Percentiles rank a stretch among this genome's conserved stretches.
phyloP scores from a whole-genome alignment of 2,888 invertebrate species.

The Mechanitis messenoides region DNA sequence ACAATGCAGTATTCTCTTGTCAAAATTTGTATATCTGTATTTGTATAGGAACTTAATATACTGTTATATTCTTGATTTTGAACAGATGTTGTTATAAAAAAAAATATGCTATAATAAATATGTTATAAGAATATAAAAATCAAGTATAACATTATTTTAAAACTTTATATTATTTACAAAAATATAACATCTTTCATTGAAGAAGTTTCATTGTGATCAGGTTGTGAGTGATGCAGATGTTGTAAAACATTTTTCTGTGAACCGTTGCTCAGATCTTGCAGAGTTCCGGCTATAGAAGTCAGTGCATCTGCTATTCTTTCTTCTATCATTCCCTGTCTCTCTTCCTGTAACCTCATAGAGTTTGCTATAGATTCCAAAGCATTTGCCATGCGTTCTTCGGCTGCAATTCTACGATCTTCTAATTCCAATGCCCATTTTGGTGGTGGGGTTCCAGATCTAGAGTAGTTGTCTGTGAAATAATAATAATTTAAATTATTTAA shows the following conservation, averaged over 20 bases:
- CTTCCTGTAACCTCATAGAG: conserved; percentile 52
- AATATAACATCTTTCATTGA: conserved; percentile 44
- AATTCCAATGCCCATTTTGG: conserved; percentile 62
- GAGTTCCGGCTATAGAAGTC: conserved; percentile 49
- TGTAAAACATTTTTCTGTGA: conserved; percentile 55
- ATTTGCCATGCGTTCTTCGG: conserved; percentile 59
- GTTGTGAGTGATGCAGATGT: conserved; percentile 42
- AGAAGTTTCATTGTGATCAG: conserved; percentile 40
- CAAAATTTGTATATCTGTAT: too few relatives aligned
- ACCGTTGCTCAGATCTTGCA: conserved; percentile 56
- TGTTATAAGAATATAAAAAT: too few relatives aligned
- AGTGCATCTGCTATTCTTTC: conserved; percentile 53
- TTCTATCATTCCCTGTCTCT: conserved; percentile 48
- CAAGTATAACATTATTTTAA: too few relatives aligned
- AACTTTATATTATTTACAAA: conserved; percentile 18
- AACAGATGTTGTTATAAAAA: conserved; percentile 10
- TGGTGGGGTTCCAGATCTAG: conserved; percentile 44
- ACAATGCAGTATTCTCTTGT: too few relatives aligned
- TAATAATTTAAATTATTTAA: neutral
- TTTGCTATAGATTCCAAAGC: conserved; percentile 56
- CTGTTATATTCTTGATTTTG: too few relatives aligned
- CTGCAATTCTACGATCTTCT: conserved; percentile 58
- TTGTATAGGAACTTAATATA: too few relatives aligned
- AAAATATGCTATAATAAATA: conserved; percentile 1
- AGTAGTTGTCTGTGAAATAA: conserved; percentile 44